phyloP scores from a whole-genome alignment of 1,140 invertebrate genomes.

The Drosophila orosa region DNA sequence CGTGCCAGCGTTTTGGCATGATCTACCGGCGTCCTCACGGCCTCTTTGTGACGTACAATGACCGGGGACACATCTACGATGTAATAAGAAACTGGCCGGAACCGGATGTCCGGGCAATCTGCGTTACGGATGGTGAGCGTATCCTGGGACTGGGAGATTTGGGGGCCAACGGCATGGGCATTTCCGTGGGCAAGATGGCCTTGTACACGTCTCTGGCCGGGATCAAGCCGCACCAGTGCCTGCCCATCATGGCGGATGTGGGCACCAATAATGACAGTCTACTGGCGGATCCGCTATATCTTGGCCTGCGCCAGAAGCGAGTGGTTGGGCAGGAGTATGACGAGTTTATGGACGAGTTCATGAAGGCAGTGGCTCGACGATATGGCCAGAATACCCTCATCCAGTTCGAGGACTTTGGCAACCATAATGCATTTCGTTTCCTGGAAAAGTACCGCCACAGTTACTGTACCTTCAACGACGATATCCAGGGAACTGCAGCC shows the following conservation, averaged over 20 bases:
- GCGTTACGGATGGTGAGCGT: slow-evolving; percentile 97
- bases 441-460: slow-evolving; percentile 93
- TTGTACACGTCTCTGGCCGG: slow-evolving; percentile 96
- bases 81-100: slow-evolving; percentile 97
- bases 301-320: slow-evolving; percentile 94
- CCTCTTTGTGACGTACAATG: slow-evolving; percentile 98
- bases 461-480: slow-evolving; percentile 98
- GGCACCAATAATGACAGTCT: slow-evolving; percentile 96
- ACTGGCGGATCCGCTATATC: slow-evolving; percentile 97
- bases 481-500: slow-evolving; percentile 97
- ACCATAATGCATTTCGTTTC: slow-evolving; percentile 96
- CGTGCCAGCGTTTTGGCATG: slow-evolving; percentile 98
- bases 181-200: slow-evolving; percentile 96
- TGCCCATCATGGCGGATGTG: slow-evolving; percentile 96
- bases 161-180: slow-evolving; percentile 95
- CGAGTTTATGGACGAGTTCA: slow-evolving; percentile 98
- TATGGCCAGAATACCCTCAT: slow-evolving; percentile 95
- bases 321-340: slow-evolving; percentile 95
- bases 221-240: slow-evolving; percentile 95
- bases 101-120: slow-evolving; percentile 95
- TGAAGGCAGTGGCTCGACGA: slow-evolving; percentile 96
- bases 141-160: slow-evolving; percentile 97
- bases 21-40: slow-evolving; percentile 97
- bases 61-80: slow-evolving; percentile 96
- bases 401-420: slow-evolving; percentile 98